Evolutionary conservation across 2,888 invertebrate genomes (phyloP).

Genomic region (Cheilosia urbana): DNA sequence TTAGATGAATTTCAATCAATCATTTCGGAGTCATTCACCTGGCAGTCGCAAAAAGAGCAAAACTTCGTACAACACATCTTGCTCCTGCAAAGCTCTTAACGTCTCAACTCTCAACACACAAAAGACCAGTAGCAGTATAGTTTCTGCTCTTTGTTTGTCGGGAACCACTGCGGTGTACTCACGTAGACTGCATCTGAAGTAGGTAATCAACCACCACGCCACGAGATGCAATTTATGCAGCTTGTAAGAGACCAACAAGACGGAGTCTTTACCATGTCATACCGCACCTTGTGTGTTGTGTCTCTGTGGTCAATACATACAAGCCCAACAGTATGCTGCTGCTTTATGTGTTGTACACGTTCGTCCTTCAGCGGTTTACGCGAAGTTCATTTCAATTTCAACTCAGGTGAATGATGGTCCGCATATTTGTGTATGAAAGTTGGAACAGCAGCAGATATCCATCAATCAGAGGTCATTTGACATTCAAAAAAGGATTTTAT

Average conservation of each 20-base stretch:
- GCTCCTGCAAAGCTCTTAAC: constrained; percentile 43
- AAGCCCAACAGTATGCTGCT: constrained; percentile 22
- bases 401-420: constrained; percentile 32
- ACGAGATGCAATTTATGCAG: constrained; percentile 65
- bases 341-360: constrained; percentile 19
- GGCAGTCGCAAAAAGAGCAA: constrained; percentile 28
- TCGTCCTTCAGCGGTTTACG: constrained; percentile 32
- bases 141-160: constrained; percentile 45
- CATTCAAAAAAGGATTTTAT: constrained; percentile 17
- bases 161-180: constrained; percentile 7
- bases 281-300: constrained; percentile 22
- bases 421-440: constrained; percentile 5
- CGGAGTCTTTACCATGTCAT: constrained; percentile 34
- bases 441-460: constrained; percentile 29
- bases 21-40: constrained; percentile 64
- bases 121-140: constrained; percentile 54
- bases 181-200: constrained; percentile 40
- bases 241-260: constrained; percentile 46
- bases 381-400: constrained; percentile 35
- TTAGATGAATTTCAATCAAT: constrained; percentile 70
- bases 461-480: constrained; percentile 40
- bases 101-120: constrained; percentile 1
- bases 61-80: constrained; percentile 9
- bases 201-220: constrained; percentile 46
- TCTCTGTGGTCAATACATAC: constrained; percentile 14